Conservation (phyloP, 2,113 vertebrate genomes). For the Melanerpes aurifrons region DNA sequence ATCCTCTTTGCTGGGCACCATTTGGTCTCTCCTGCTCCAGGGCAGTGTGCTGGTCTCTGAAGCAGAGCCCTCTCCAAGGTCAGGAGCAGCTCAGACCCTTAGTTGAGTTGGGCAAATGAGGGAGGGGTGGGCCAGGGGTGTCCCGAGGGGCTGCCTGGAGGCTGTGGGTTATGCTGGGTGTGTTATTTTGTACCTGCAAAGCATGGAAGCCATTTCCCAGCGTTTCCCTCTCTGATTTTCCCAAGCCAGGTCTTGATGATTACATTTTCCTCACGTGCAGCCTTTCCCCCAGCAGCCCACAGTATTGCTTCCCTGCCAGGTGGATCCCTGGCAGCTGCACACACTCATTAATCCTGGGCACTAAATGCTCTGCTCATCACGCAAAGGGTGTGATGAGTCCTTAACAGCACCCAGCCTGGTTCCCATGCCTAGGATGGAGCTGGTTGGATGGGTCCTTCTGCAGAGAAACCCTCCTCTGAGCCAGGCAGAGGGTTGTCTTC, state of each 20-base stretch:
- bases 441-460: neutral
- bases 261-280: rapidly evolving
- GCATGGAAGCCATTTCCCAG: rapidly evolving
- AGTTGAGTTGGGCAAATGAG: neutral
- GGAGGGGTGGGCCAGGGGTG: rapidly evolving
- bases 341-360: neutral
- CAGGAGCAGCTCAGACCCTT: neutral
- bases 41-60: neutral
- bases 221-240: neutral
- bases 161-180: neutral
- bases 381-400: neutral
- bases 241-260: neutral
- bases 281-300: neutral
- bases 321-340: constrained; percentile 7
- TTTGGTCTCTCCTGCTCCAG: neutral
- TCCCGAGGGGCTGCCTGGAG: neutral
- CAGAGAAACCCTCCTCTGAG: neutral
- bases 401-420: neutral
- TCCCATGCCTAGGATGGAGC: neutral
- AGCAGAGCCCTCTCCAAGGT: neutral
- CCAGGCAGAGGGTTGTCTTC: neutral
- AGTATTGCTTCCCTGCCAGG: neutral
- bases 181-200: rapidly evolving
- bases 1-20: constrained; percentile 40
- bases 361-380: neutral